phyloP scores from a whole-genome alignment of 2,888 invertebrate genomes.

The Macrosoma leucophasiata region DNA sequence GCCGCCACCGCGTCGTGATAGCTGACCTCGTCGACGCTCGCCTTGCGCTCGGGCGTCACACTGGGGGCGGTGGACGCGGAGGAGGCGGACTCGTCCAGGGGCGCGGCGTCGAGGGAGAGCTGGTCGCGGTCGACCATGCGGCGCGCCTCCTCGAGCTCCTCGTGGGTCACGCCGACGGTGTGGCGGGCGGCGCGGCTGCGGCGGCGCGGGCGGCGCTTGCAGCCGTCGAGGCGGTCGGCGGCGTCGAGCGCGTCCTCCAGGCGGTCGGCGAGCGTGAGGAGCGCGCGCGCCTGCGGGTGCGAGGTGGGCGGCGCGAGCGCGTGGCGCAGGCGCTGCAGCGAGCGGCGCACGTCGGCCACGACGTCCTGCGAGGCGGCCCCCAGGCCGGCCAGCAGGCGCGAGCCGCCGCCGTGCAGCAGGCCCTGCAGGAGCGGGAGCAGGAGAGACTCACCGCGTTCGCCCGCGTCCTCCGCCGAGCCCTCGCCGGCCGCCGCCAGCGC shows the following conservation, averaged over 20 bases:
- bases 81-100: constrained; percentile 44
- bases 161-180: constrained; percentile 88
- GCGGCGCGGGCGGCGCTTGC: constrained; percentile 64
- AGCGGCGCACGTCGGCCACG: constrained; percentile 85
- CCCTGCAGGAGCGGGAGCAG: constrained; percentile 81
- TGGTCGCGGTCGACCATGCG: constrained; percentile 78
- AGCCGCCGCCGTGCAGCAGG: constrained; percentile 73
- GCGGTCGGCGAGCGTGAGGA: constrained; percentile 81
- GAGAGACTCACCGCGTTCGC: constrained; percentile 84
- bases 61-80: constrained; percentile 45
- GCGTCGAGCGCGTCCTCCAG: constrained; percentile 77
- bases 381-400: constrained; percentile 56
- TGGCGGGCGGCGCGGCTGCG: constrained; percentile 81
- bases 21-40: constrained; percentile 41
- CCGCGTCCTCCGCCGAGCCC: constrained; percentile 31
- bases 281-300: constrained; percentile 73
- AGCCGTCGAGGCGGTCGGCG: constrained; percentile 55
- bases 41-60: constrained; percentile 47
- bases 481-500: constrained; percentile 59
- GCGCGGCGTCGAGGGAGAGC: constrained; percentile 49
- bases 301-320: constrained; percentile 78
- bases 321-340: constrained; percentile 83
- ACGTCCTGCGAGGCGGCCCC: constrained; percentile 77
- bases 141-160: constrained; percentile 87
- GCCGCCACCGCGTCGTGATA: constrained; percentile 45